A percentile compares a stretch with the other conserved stretches of the same genome.
Evolutionary conservation across 23 tunicate species (phyloP).

Genomic region (Trididemnum clinides): DNA sequence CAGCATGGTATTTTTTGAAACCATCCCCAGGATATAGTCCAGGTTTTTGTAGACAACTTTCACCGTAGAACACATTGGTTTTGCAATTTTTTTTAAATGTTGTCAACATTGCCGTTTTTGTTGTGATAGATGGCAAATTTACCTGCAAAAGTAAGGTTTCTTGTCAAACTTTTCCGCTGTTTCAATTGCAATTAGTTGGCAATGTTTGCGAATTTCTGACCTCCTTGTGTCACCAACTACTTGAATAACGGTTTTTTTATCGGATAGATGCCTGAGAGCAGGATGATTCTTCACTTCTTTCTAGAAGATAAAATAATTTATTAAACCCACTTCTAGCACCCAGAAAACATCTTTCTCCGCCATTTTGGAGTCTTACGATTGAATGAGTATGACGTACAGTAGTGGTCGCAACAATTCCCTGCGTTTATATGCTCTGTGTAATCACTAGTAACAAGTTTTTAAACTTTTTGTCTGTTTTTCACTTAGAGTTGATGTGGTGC

Average conservation of each 20-base stretch:
- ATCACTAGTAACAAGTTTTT: neutral
- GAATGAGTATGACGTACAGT: conserved; percentile 18
- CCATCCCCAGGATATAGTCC: conserved; percentile 9
- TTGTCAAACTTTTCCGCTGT: neutral
- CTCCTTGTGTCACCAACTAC: neutral
- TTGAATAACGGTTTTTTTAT: neutral
- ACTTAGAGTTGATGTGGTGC: neutral
- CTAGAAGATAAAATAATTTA: neutral
- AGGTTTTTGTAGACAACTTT: neutral
- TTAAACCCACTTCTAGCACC: conserved; percentile 1
- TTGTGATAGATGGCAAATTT: too few species aligned
- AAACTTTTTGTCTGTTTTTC: neutral
- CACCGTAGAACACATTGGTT: neutral
- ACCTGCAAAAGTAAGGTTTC: neutral
- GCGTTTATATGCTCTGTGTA: conserved; percentile 18
- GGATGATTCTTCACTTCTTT: neutral
- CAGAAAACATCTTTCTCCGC: conserved; percentile 27
- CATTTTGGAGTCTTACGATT: neutral
- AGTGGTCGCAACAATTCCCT: neutral
- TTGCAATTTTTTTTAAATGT: neutral
- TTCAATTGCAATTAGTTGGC: neutral
- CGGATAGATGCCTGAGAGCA: neutral
- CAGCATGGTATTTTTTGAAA: conserved; percentile 7
- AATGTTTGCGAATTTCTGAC: neutral
- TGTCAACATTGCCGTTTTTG: neutral